phyloP scores from a whole-genome alignment of 2,113 vertebrate species.

The Apodemus speciosus region DNA sequence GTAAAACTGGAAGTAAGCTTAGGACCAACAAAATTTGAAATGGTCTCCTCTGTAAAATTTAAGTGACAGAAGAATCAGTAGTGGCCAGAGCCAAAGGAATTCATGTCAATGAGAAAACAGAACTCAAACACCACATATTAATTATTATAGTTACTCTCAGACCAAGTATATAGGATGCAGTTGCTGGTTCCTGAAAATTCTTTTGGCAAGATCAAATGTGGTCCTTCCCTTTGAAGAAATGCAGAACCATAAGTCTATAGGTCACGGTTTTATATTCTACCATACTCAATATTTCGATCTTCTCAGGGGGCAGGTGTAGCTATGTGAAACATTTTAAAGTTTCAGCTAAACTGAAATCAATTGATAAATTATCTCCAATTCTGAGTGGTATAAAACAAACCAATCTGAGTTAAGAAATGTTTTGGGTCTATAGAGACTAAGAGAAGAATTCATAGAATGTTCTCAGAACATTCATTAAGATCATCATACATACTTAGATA shows the following conservation, averaged over 20 bases:
- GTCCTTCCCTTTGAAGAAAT: neutral
- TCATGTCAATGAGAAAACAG: neutral
- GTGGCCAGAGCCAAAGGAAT: neutral
- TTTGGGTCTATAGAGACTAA: neutral
- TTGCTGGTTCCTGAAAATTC: neutral
- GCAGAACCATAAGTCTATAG: neutral
- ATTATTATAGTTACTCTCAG: neutral
- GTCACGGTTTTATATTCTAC: neutral
- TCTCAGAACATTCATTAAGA: neutral
- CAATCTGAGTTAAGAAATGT: neutral
- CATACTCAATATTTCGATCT: neutral
- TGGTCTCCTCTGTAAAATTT: neutral
- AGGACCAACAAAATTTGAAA: neutral
- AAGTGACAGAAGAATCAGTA: neutral
- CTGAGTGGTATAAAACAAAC: neutral
- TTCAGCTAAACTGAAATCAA: neutral
- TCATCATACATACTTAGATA: neutral
- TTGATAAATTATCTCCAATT: neutral
- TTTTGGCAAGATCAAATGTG: neutral
- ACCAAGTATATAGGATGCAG: neutral
- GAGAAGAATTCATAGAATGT: neutral
- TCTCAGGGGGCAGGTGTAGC: neutral
- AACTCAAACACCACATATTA: neutral
- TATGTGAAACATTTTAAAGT: neutral
- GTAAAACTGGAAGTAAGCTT: neutral